Conservation (phyloP, 2,888 invertebrate species). For the Pristionchus mayeri region DNA sequence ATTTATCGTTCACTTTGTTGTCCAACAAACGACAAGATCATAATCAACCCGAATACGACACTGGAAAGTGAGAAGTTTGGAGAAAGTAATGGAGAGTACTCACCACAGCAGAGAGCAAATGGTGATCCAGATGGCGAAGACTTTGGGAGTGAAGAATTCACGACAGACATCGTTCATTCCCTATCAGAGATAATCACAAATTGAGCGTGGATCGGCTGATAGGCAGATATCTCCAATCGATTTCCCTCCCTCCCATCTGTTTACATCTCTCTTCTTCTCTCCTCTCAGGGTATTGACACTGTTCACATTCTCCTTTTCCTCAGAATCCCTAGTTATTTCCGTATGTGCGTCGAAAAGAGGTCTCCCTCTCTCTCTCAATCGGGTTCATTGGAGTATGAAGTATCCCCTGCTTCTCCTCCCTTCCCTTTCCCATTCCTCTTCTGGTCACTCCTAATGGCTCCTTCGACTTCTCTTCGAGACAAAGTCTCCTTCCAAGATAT, state of each 20-base stretch:
- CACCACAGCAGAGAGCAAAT: background rate
- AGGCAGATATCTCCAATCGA: background rate
- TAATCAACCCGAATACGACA: slow-evolving; percentile 41
- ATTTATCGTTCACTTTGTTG: slow-evolving; percentile 23
- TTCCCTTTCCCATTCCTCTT: background rate
- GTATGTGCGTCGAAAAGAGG: slow-evolving; percentile 2
- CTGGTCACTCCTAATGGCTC: slow-evolving; percentile 17
- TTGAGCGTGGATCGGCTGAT: too few species aligned
- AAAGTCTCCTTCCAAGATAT: slow-evolving; percentile 47
- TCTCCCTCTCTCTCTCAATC: too few species aligned
- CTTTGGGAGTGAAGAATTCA: slow-evolving; percentile 40
- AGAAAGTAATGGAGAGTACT: background rate
- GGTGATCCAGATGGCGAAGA: slow-evolving; percentile 25
- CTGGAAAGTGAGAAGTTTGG: background rate
- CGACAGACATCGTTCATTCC: background rate
- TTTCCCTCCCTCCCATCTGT: slow-evolving; percentile 6
- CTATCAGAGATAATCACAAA: background rate
- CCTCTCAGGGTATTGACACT: background rate
- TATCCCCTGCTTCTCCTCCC: background rate
- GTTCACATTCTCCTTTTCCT: background rate
- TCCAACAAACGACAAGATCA: slow-evolving; percentile 38
- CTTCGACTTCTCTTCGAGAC: slow-evolving; percentile 36
- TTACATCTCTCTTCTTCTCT: slow-evolving; percentile 10
- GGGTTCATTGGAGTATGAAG: slow-evolving; percentile 33
- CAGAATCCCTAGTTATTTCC: slow-evolving; percentile 24